Percentiles rank a stretch among this genome's conserved stretches.
phyloP scores from a whole-genome alignment of 2,888 invertebrate genomes.

The Xanthostigma xanthostigma region DNA sequence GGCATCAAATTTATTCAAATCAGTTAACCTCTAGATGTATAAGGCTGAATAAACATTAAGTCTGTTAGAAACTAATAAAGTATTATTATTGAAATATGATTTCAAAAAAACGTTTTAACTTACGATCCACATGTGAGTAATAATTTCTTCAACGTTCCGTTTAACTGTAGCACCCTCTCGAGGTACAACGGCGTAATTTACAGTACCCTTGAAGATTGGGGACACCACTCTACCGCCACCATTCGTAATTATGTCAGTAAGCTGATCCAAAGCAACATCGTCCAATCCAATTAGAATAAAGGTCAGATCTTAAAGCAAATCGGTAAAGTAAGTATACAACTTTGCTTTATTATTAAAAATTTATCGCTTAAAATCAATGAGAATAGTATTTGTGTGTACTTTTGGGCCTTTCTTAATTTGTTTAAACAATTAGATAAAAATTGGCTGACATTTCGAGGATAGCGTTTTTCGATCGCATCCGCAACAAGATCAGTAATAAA shows the following conservation, averaged over 20 bases:
- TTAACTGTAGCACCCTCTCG: constrained; percentile 30
- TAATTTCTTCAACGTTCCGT: constrained; percentile 38
- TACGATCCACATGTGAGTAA: constrained; percentile 59
- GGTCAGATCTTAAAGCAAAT: constrained; percentile 18
- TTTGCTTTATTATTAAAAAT: no score
- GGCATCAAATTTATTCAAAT: not conserved
- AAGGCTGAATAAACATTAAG: no score
- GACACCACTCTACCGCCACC: constrained; percentile 38
- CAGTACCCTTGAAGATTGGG: constrained; percentile 32
- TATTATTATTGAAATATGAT: not conserved
- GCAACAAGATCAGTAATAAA: no score
- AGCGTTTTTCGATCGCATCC: no score
- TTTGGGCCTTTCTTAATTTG: no score
- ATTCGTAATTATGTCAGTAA: constrained; percentile 34
- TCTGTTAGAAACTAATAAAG: no score
- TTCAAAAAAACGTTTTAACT: constrained; percentile 17
- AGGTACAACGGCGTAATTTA: constrained; percentile 53
- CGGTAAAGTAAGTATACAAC: no score
- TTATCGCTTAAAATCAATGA: no score
- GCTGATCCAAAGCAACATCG: constrained; percentile 26
- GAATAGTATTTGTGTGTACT: no score
- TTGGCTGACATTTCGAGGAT: no score
- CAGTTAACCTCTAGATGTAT: no score
- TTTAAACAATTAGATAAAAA: no score
- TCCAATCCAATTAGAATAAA: constrained; percentile 32